These are phyloP conservation scores for Drosophila lutescens DNA, from an alignment of 2,888 invertebrate species.

Conservation along the genomic window DNA sequence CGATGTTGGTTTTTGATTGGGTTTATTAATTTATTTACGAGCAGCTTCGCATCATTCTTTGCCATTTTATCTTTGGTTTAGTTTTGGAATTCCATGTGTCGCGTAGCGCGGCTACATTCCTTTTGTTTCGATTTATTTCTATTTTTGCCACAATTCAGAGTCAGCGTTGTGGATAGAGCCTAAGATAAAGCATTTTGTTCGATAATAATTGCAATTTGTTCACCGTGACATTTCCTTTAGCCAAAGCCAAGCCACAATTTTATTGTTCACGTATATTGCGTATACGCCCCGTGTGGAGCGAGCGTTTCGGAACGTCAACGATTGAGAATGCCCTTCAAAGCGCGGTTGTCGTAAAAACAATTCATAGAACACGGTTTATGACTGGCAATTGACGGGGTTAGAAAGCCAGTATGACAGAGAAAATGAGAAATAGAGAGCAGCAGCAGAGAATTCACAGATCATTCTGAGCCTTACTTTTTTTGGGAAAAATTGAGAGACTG, in stretches of 20 bases:
- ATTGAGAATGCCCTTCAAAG: slow-evolving; percentile 60
- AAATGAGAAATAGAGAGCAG: slow-evolving; percentile 1
- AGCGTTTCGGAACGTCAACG: slow-evolving; percentile 23
- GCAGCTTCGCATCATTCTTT: slow-evolving; percentile 56
- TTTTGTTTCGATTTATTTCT: not conserved
- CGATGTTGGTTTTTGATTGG: slow-evolving; percentile 28
- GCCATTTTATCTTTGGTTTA: slow-evolving; percentile 74
- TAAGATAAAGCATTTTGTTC: slow-evolving; percentile 25
- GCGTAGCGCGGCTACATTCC: slow-evolving; percentile 43
- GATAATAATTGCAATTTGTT: slow-evolving; percentile 29
- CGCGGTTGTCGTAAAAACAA: slow-evolving; percentile 45
- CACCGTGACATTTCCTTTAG: slow-evolving; percentile 20
- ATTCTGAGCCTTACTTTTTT: not conserved
- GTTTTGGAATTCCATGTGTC: slow-evolving; percentile 50
- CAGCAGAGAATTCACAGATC: not conserved
- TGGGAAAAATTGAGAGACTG: not conserved
- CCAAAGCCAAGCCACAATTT: slow-evolving; percentile 4
- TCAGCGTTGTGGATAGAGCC: slow-evolving; percentile 2
- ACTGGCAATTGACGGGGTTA: slow-evolving; percentile 17
- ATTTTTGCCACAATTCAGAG: slow-evolving; percentile 7
- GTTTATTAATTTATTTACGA: slow-evolving; percentile 48
- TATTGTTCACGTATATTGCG: slow-evolving; percentile 23
- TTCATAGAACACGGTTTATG: slow-evolving; percentile 15
- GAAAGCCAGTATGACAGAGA: slow-evolving; percentile 6
- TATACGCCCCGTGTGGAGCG: slow-evolving; percentile 21